These are phyloP conservation scores for Etheostoma spectabile DNA, from an alignment of 2,113 vertebrate genomes.

Conservation along the genomic window DNA sequence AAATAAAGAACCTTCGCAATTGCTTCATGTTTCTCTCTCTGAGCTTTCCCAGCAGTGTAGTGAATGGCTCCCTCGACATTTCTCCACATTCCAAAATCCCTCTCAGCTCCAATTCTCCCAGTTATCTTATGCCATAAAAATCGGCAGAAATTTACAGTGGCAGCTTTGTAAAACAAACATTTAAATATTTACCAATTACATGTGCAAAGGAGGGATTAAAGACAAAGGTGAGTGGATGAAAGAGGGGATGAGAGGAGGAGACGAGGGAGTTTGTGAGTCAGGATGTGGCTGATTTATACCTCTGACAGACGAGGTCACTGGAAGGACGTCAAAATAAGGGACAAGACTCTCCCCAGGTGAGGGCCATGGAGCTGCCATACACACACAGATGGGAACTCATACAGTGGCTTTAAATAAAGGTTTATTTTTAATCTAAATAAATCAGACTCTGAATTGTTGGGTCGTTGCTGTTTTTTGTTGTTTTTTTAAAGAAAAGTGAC, in stretches of 20 bases:
- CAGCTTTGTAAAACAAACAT: slow-evolving; percentile 19
- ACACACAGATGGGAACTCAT: slow-evolving; percentile 48
- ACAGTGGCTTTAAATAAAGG: slow-evolving; percentile 12
- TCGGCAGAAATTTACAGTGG: slow-evolving; percentile 28
- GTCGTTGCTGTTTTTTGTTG: neutral
- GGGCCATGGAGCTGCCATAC: slow-evolving; percentile 57
- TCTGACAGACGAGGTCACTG: slow-evolving; percentile 60
- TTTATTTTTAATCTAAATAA: neutral
- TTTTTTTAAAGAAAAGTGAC: neutral
- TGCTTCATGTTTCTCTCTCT: slow-evolving; percentile 20
- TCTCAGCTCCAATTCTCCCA: slow-evolving; percentile 26
- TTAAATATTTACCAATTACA: slow-evolving; percentile 72
- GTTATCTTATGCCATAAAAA: slow-evolving; percentile 41
- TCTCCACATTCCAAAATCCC: slow-evolving; percentile 61
- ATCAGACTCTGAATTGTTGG: neutral
- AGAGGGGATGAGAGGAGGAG: slow-evolving; percentile 51
- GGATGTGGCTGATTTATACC: slow-evolving; percentile 80
- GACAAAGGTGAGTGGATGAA: slow-evolving; percentile 53
- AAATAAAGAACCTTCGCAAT: slow-evolving; percentile 16
- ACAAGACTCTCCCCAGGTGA: slow-evolving; percentile 69
- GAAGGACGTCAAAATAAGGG: slow-evolving; percentile 53
- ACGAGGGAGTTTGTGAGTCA: slow-evolving; percentile 55
- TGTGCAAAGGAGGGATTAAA: slow-evolving; percentile 27
- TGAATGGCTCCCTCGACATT: slow-evolving; percentile 67
- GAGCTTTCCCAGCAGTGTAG: slow-evolving; percentile 16